Base-by-base conservation (phyloP, 2,113 vertebrate species). In the Xenopus laevis region DNA sequence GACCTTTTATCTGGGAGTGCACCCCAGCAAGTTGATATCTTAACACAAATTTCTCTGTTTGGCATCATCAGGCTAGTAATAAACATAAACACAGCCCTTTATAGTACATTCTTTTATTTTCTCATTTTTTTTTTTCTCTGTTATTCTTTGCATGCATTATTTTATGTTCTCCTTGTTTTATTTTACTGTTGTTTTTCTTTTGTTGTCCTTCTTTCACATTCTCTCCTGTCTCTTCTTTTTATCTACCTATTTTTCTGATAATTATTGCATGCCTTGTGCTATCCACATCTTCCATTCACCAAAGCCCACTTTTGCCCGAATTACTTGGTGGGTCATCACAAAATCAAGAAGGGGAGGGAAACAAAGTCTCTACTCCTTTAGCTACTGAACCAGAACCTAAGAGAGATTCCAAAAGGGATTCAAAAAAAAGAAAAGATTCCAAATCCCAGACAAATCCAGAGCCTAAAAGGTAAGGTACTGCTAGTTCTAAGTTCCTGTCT, bases 331-430 rank as follows among this genome's bases (percentile, higher is more conserved):
- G 92, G 89, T 85, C 87, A 83, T 87, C 88, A 23, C 85, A 89
- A 84, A 84, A 88, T 80, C 84, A 89, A 84, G 88, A 93, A 83
- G 81, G 87, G 2, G 87, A 94, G 79, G 90, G 92, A 73, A 84
- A 81, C 74, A 91, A 84, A 88, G 84, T 81, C 44, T 79, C 89
- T 73, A 87, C 79, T 81, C 88, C 91, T 85, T 84, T 86, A 78
- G 82, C 84, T 67, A 16, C 47, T 79, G 93, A 93, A 80, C 84
- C 78, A 77, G 91, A 95, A 75, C 78, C 85, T 84, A 96, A 93
- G 88, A 95, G 86, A 89, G 92, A 96, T 84, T 90, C 91, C 89
- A 96, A 92, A 92, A 95, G 93, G 89, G 95, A 96, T 87, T 95
- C 94, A 80, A 95, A 95, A 93, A 96, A 92, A 90, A 93, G 91